Evolutionary conservation across 2,888 invertebrate species (phyloP).

Genomic region (Emmelina monodactyla): DNA sequence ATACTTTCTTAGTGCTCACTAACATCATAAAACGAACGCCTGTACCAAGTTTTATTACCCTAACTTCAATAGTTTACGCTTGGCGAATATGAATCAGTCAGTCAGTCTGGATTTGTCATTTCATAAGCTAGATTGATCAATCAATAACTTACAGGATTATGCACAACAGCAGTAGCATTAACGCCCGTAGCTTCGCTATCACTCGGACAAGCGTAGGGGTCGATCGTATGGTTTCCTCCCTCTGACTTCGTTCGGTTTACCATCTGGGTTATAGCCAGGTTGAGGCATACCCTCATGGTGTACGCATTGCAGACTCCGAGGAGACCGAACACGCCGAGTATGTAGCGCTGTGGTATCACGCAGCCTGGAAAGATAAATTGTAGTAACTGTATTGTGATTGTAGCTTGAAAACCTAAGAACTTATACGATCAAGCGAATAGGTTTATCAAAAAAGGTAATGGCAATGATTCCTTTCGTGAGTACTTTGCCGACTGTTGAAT

Average conservation of each 20-base stretch:
- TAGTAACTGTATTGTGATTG: background rate
- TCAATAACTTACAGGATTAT: slow-evolving; percentile 38
- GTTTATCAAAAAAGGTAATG: no score
- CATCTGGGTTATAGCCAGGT: slow-evolving; percentile 77
- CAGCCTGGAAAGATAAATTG: slow-evolving; percentile 44
- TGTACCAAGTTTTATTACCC: no score
- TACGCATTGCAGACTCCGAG: slow-evolving; percentile 76
- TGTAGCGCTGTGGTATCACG: slow-evolving; percentile 71
- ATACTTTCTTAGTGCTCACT: no score
- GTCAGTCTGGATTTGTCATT: no score
- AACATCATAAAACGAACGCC: no score
- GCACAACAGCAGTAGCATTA: slow-evolving; percentile 19
- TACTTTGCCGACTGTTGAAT: no score
- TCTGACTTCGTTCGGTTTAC: slow-evolving; percentile 31
- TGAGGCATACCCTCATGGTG: slow-evolving; percentile 76
- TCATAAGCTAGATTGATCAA: no score
- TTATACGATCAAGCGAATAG: no score
- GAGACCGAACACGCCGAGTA: slow-evolving; percentile 76
- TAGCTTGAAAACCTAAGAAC: no score
- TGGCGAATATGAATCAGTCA: no score
- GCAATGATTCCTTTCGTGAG: no score
- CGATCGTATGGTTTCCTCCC: slow-evolving; percentile 14
- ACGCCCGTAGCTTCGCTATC: slow-evolving; percentile 20
- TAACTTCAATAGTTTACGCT: no score
- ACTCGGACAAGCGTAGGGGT: slow-evolving; percentile 38